Base-by-base conservation (phyloP, 2,797 vertebrate genomes). In the Meda fulgida region DNA sequence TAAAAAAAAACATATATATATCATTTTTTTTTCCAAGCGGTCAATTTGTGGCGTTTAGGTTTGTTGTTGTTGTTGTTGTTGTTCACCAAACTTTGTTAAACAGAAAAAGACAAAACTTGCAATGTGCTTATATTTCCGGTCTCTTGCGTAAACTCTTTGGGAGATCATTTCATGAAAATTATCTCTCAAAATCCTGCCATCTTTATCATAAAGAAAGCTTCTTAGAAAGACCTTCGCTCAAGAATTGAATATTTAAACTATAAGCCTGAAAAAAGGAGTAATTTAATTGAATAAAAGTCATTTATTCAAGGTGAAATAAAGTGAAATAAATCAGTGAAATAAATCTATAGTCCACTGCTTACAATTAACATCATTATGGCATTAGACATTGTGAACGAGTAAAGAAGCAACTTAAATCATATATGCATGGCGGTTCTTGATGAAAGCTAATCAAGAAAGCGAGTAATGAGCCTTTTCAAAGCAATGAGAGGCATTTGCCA, bases 371-470 rank as follows among this genome's bases (percentile, higher is more conserved):
- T 53, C 46, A 23, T 51, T 34, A 66, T 80, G 40, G 19, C 31
- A 58, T 60, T n/a, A 70, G 19, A 70, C 65, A 70, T 31, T 71
- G 48, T 23, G 4, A 84, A 83, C 6, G 7, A 73, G 58, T 31
- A 46, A 46, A 21, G 11, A 82, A 46, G n/a, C 34, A 31, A 21
- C 7, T 77, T 70, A 48, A 40, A 63, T 78, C 38, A 40, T 36
- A 48, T 38, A 48, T 70, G 34, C 60, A 66, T 34, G 10, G 5
- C 0, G 3, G 46, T 43, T 75, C 36, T 43, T 60, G 71, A 75
- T 77, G 21, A 84, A 63, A 71, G 10, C 51, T 84, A 76, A 85
- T 84, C 71, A 87, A 69, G 34, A 60, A 84, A 72, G 71, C 29
- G n/a, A 26, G 38, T 69, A 60, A 77, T 70, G 81, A 72, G 69